A percentile compares a stretch with the other conserved stretches of the same genome.
These are phyloP conservation scores for Zaprionus ornatus DNA, from an alignment of 1,140 invertebrate genomes.

Conservation along the genomic window DNA sequence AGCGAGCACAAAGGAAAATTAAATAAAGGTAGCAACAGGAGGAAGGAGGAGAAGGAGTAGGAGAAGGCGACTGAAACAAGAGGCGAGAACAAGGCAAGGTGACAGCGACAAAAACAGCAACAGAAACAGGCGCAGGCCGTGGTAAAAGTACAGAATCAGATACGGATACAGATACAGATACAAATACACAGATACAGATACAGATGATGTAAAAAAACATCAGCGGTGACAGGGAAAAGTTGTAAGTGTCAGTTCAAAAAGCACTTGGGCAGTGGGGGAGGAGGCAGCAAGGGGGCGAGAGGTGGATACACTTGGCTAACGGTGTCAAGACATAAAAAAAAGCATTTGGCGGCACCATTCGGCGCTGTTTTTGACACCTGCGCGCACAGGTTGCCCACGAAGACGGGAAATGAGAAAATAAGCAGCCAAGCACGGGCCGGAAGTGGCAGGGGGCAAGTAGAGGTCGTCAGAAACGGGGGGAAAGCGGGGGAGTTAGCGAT, in stretches of 20 bases:
- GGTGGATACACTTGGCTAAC: slow-evolving; percentile 34
- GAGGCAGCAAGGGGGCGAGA: neutral
- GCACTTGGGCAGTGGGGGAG: slow-evolving; percentile 13
- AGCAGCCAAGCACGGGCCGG: slow-evolving; percentile 40
- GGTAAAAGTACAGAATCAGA: slow-evolving; percentile 15
- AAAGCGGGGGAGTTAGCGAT: slow-evolving; percentile 44
- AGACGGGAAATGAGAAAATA: slow-evolving; percentile 78
- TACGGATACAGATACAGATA: slow-evolving; percentile 37
- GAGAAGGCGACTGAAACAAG: neutral
- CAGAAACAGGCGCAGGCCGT: slow-evolving; percentile 8
- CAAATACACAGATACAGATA: slow-evolving; percentile 26
- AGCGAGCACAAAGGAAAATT: slow-evolving; percentile 60
- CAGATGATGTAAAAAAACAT: slow-evolving; percentile 79
- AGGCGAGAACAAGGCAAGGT: slow-evolving; percentile 31
- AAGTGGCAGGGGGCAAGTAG: neutral
- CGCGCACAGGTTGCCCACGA: slow-evolving; percentile 51
- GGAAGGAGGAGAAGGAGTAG: neutral
- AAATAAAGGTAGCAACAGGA: slow-evolving; percentile 56
- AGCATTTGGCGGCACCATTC: slow-evolving; percentile 52
- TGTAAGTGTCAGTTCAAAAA: slow-evolving; percentile 69
- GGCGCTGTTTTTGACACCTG: slow-evolving; percentile 73
- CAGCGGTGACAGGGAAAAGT: slow-evolving; percentile 70
- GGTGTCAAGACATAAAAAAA: slow-evolving; percentile 78
- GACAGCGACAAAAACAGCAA: slow-evolving; percentile 44
- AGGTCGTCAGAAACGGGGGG: slow-evolving; percentile 24